Evolutionary conservation across 2,888 invertebrate genomes (phyloP), one percentile per base, ranked within the genome.

Genomic region (Phyllotreta striolata): DNA sequence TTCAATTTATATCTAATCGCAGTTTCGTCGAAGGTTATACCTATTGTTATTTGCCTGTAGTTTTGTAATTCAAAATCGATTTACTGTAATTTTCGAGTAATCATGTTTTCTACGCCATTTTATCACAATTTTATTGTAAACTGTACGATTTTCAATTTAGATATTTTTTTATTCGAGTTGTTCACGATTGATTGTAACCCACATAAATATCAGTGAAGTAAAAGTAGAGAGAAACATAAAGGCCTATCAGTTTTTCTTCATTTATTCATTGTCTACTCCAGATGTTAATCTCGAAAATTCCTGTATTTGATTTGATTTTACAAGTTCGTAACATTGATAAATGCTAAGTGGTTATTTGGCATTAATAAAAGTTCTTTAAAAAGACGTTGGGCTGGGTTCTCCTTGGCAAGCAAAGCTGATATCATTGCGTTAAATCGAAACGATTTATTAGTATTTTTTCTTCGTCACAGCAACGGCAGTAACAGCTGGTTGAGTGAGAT

Each of bases 401-500:
- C 24, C 47, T 47, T 14, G 24, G 47, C 38, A 8, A 37, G 37
- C 38, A 51, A 10, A 24, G 24, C 24, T 51, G 8, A 51, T 51
- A 51, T 51, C 51, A 51, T 51, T 51, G 51, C 12, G 51, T 34
- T 51, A 51, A 51, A 51, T 51, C 51, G 38, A 51, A 51, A 51
- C 51, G 37, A 51, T 51, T 51, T 51, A 51, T 51, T 51, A 51
- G 35, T 51, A 51, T n/a, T 51, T 51, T 51, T 51, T 10, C 8
- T 37, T 34, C 3, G 9, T 10, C 12, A 35, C 8, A 51, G 12
- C 7, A 35, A 12, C 51, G 38, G 51, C 51, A 51, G 12, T 5
- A 35, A 12, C 51, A 51, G 51, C 51, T 51, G 35, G 51, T 6
- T 9, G 24, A 24, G 10, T 3, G 51, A 10, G 51, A 51, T 51